These are phyloP conservation scores for Chloropsis cyanopogon DNA, from an alignment of 2,113 vertebrate genomes.

Conservation along the genomic window DNA sequence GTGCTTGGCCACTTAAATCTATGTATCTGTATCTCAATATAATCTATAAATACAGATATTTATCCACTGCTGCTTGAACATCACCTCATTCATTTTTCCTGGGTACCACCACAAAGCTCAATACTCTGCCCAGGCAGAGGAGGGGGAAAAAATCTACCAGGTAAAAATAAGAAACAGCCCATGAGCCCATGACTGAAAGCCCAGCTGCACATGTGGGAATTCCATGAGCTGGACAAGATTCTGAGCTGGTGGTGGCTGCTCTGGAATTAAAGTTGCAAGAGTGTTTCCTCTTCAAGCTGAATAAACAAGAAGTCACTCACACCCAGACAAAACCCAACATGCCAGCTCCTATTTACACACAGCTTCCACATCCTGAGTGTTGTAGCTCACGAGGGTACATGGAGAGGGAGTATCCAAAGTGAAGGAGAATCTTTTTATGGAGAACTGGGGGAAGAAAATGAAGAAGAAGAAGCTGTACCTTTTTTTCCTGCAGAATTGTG, in stretches of 20 bases:
- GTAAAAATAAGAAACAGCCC: neutral
- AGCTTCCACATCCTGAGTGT: neutral
- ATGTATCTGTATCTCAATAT: fast-evolving
- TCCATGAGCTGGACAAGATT: neutral
- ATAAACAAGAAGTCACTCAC: neutral
- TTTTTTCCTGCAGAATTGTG: slow-evolving; percentile 48
- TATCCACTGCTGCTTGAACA: neutral
- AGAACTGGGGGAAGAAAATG: slow-evolving; percentile 12
- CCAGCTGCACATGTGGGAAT: neutral
- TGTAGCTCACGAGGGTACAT: neutral
- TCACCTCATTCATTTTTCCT: neutral
- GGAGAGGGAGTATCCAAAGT: neutral
- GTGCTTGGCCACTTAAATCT: neutral
- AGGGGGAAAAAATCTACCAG: neutral
- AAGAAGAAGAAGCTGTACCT: neutral
- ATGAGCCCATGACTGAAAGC: neutral
- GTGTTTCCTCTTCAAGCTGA: neutral
- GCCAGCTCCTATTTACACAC: neutral
- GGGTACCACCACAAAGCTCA: neutral
- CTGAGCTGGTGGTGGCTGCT: neutral
- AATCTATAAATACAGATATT: neutral
- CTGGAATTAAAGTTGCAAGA: neutral
- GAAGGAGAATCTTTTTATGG: slow-evolving; percentile 24
- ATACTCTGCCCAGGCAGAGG: neutral
- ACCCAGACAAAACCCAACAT: neutral